Base-by-base conservation (phyloP, 2,797 vertebrate species). In the Aldrovandia affinis region DNA sequence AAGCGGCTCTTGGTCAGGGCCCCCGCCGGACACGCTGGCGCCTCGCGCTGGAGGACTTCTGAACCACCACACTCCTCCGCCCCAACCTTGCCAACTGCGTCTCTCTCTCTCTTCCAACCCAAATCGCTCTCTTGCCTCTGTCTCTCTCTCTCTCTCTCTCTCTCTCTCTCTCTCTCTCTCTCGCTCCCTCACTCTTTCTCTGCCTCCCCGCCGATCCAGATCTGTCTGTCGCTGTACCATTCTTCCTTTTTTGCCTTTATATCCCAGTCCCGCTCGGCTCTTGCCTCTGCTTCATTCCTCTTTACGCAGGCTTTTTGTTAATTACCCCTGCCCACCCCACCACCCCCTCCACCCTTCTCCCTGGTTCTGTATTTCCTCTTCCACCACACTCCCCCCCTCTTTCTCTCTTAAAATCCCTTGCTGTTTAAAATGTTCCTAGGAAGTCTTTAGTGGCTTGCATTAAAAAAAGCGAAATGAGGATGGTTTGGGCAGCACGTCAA, bases 21-120 rank as follows among this genome's bases (percentile, higher is more conserved):
- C 95, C 94, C 95, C 94, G 93, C 94, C 92, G 96, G 95, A 96
- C 96, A 96, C 94, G 94, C 92, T 95, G 96, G 96, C 96, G 97
- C 96, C 96, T 96, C 95, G 91, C 91, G 93, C 96, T 96, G 95
- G 95, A 96, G 96, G 95, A 96, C 96, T 96, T 96, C 96, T 95
- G 96, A 97, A 96, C 95, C 96, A 96, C 96, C 96, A 96, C 96
- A 96, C 94, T 94, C 94, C 95, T 96, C 96, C 96, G 94, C 94
- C 93, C 93, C 92, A 94, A 91, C 93, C 94, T 90, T 94, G 96
- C 95, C 95, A 96, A 94, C 94, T 92, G 94, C 88, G 89, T 92
- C 91, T 94, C 92, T 86, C 88, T 91, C 92, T 86, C 88, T 91
- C 91, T 93, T 92, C 93, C 91, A 92, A 92, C 89, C 91, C 93